Conservation (phyloP, 2,888 invertebrate species). For the Pycnomerus fuliginosus region DNA sequence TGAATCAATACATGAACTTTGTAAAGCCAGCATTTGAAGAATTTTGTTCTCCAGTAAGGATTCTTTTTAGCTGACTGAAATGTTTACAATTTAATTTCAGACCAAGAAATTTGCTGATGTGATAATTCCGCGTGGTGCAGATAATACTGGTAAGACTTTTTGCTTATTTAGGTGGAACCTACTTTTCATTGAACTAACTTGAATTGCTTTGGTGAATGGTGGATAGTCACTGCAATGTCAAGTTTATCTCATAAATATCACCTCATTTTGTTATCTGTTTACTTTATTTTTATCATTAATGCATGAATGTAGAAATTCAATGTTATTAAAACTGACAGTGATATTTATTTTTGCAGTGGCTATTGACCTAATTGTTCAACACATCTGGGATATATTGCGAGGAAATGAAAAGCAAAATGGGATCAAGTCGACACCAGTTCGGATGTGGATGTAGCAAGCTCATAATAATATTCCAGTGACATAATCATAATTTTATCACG, state of each 20-base stretch:
- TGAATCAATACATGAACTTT: slow-evolving; percentile 95
- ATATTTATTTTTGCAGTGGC: slow-evolving; percentile 85
- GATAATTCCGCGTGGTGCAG: slow-evolving; percentile 97
- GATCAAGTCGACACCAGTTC: slow-evolving; percentile 48
- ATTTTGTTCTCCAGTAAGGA: slow-evolving; percentile 94
- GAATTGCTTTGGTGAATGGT: slow-evolving; percentile 38
- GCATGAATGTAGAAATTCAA: too few relatives aligned
- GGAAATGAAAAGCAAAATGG: slow-evolving; percentile 48
- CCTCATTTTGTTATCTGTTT: slow-evolving; percentile 14
- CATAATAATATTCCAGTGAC: too few relatives aligned
- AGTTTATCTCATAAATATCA: slow-evolving; percentile 22
- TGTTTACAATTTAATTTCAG: slow-evolving; percentile 56
- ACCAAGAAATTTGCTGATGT: slow-evolving; percentile 99
- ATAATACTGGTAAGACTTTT: slow-evolving; percentile 81
- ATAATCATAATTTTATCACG: too few relatives aligned
- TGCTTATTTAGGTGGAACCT: too few relatives aligned
- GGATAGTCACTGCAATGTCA: slow-evolving; percentile 46
- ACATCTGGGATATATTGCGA: slow-evolving; percentile 95
- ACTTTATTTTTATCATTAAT: too few relatives aligned
- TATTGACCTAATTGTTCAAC: slow-evolving; percentile 98
- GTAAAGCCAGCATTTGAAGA: slow-evolving; percentile 99
- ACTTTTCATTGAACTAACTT: too few relatives aligned
- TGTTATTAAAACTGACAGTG: slow-evolving; percentile 2
- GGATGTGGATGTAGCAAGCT: slow-evolving; percentile 6
- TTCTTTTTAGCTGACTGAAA: slow-evolving; percentile 4